Base-by-base conservation (phyloP, 2,888 invertebrate species). In the Amphipyra berbera region DNA sequence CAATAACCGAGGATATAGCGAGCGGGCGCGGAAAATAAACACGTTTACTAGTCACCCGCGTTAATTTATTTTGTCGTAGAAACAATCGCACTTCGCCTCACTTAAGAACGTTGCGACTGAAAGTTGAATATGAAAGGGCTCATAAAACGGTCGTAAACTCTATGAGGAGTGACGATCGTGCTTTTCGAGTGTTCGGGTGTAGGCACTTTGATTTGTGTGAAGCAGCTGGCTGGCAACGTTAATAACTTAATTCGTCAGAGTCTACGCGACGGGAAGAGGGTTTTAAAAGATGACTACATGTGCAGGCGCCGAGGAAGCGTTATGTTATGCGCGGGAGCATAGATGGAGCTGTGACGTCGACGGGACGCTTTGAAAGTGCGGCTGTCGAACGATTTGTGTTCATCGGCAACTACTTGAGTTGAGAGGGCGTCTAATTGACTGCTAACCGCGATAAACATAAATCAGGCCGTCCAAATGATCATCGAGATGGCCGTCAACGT, bases 181-280 rank as follows among this genome's bases (percentile, higher is more conserved):
- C 87, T 87, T 82, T 88, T 82, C 68, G 86, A 92, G 87, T 88
- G 88, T 86, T 86, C 81, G 79, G 83, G 83, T 88, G 87, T 85
- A 87, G 87, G 81, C 88, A 86, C 92, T 93, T 94, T 95, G 94
- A 95, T 95, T 94, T 95, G 95, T 94, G 90, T 89, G 79, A 82
- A 90, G 87, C 95, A 95, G 95, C 95, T 95, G 79, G 95, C 95
- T 94, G 79, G 82, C 81, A 89, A 90, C 92, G 93, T 93, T 95
- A 94, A 95, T 94, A 94, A 92, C 93, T 94, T 94, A 94, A 95
- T 95, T 94, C 94, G 93, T 95, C 93, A 94, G 91, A 92, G 92
- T 87, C 85, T 88, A 85, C 85, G 85, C 86, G 82, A 89, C 89
- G 91, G 90, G 90, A 92, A 90, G 92, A 90, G 89, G 88, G 90